Evolutionary conservation across 2,888 invertebrate species (phyloP).

Genomic region (Spatulosminthurus flaviceps): DNA sequence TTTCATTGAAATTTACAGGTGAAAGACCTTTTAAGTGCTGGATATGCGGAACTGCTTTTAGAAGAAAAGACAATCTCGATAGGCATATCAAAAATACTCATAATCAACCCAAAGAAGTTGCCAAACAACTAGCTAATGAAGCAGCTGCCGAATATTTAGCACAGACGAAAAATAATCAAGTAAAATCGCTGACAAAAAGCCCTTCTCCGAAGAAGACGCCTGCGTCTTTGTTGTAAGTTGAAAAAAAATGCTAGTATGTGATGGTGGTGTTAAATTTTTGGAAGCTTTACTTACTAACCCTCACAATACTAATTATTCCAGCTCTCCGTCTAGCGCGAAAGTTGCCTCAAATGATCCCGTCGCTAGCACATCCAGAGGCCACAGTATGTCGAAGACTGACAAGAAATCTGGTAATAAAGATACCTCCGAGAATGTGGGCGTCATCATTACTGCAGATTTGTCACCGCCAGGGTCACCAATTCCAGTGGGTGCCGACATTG

Average conservation of each 20-base stretch:
- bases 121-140: slow-evolving; percentile 62
- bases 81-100: slow-evolving; percentile 63
- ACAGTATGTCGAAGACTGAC: background rate
- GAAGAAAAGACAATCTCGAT: slow-evolving; percentile 55
- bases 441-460: slow-evolving; percentile 56
- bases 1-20: slow-evolving; percentile 29
- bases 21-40: slow-evolving; percentile 53
- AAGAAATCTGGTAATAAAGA: background rate
- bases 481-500: slow-evolving; percentile 26
- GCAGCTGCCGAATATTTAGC: slow-evolving; percentile 62
- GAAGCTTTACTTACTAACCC: too few relatives aligned
- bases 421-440: slow-evolving; percentile 3
- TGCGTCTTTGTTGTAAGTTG: slow-evolving; percentile 1
- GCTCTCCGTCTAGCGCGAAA: too few relatives aligned
- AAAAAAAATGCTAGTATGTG: too few relatives aligned
- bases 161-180: slow-evolving; percentile 31
- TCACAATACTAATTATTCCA: background rate
- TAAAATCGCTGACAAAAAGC: slow-evolving; percentile 18
- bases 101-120: slow-evolving; percentile 63
- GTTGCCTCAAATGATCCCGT: background rate
- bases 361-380: background rate
- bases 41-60: slow-evolving; percentile 54
- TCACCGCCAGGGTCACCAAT: slow-evolving; percentile 52
- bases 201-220: background rate
- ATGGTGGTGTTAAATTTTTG: too few relatives aligned